Conservation (phyloP, 2,113 vertebrate species). For the Gopherus evgoodei region DNA sequence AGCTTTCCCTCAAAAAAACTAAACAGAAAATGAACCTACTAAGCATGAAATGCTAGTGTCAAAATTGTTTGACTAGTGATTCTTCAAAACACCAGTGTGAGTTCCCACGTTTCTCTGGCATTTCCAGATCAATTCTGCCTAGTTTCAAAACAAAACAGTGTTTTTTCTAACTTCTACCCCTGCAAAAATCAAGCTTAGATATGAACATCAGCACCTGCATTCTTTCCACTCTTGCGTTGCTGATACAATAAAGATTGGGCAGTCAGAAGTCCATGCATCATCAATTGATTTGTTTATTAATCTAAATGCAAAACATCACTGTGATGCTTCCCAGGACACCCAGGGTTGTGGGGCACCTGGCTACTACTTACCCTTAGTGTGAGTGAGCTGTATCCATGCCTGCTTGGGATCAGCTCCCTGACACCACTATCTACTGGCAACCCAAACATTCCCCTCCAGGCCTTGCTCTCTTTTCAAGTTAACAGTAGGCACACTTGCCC, state of each 20-base stretch:
- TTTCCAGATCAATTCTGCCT: neutral
- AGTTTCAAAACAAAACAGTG: neutral
- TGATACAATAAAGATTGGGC: neutral
- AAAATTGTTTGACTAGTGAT: neutral
- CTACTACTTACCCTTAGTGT: too few relatives aligned
- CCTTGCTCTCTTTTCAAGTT: too few relatives aligned
- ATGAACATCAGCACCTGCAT: neutral
- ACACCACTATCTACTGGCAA: too few relatives aligned
- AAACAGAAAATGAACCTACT: neutral
- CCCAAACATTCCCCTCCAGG: too few relatives aligned
- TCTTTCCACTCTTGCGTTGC: neutral
- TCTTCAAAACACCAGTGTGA: neutral
- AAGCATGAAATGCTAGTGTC: neutral
- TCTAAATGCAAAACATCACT: neutral
- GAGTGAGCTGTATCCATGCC: too few relatives aligned
- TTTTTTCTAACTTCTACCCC: neutral
- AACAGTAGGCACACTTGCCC: too few relatives aligned
- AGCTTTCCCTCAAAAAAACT: neutral
- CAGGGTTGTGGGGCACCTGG: too few relatives aligned
- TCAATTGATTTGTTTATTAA: neutral
- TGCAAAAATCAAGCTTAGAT: neutral
- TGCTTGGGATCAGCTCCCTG: too few relatives aligned
- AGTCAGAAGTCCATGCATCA: neutral
- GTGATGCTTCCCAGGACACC: neutral
- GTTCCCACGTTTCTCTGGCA: neutral